Evolutionary conservation across 2,888 invertebrate genomes (phyloP).

Genomic region (Plagiodera versicolora): DNA sequence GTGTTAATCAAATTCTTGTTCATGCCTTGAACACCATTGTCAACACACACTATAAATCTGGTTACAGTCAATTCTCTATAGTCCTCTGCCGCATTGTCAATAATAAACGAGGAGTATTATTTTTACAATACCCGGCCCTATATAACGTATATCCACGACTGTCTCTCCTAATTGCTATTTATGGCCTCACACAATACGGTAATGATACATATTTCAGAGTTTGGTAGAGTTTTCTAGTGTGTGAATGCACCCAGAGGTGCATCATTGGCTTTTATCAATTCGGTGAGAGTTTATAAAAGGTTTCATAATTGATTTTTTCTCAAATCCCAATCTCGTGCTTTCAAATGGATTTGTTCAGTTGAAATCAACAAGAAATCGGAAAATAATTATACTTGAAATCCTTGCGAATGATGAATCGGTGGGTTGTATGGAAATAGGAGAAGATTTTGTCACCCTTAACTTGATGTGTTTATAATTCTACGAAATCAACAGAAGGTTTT

Average conservation of each 20-base stretch:
- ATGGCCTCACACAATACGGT: slow-evolving; percentile 45
- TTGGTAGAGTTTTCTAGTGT: slow-evolving; percentile 13
- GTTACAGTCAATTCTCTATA: slow-evolving; percentile 11
- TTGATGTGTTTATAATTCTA: too few species aligned
- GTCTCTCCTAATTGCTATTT: slow-evolving; percentile 49
- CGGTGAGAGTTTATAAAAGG: too few species aligned
- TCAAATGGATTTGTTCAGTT: too few species aligned
- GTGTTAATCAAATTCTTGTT: slow-evolving; percentile 2
- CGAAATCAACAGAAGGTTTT: too few species aligned
- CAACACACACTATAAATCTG: slow-evolving; percentile 13
- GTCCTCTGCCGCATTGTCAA: slow-evolving; percentile 23
- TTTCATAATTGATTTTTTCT: too few species aligned
- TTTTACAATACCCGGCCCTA: slow-evolving; percentile 33
- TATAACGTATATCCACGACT: slow-evolving; percentile 41
- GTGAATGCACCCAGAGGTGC: slow-evolving; percentile 1
- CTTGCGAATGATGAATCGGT: too few species aligned
- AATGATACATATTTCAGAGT: slow-evolving; percentile 23
- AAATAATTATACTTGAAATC: too few species aligned
- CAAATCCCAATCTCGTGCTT: too few species aligned
- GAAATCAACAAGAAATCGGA: too few species aligned
- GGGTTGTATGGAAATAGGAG: too few species aligned
- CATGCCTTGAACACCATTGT: slow-evolving; percentile 11
- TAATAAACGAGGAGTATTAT: slow-evolving; percentile 28
- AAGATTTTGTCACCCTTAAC: too few species aligned
- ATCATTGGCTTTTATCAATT: slow-evolving; percentile 2